phyloP scores from a whole-genome alignment of 2,888 invertebrate genomes.

The Nomada fucata region DNA sequence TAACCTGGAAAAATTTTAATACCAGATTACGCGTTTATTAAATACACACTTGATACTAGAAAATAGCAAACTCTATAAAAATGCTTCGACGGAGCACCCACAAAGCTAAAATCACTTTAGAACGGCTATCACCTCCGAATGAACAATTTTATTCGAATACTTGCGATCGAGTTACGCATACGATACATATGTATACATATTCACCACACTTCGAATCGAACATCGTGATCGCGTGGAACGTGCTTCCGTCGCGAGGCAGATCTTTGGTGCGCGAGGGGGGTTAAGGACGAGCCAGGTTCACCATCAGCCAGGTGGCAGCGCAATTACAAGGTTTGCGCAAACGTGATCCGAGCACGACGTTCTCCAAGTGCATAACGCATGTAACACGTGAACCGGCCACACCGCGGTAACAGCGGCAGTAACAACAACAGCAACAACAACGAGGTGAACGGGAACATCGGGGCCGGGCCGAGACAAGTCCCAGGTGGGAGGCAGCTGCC shows the following conservation, averaged over 20 bases:
- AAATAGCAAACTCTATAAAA: too few species aligned
- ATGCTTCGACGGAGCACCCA: too few species aligned
- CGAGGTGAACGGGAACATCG: constrained; percentile 36
- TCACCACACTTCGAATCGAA: not conserved
- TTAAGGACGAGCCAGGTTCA: constrained; percentile 49
- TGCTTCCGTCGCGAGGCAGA: constrained; percentile 28
- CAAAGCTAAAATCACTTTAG: too few species aligned
- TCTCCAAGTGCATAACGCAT: constrained; percentile 11
- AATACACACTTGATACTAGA: too few species aligned
- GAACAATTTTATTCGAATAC: too few species aligned
- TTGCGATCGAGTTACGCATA: too few species aligned
- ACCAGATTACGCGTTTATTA: too few species aligned
- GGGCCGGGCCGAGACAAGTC: constrained; percentile 58
- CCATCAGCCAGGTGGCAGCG: constrained; percentile 73
- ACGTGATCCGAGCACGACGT: constrained; percentile 16
- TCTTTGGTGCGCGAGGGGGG: constrained; percentile 54
- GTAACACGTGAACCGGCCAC: constrained; percentile 36
- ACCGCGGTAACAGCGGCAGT: constrained; percentile 5
- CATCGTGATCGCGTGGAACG: constrained; percentile 16
- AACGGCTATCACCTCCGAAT: too few species aligned
- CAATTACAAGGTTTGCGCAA: constrained; percentile 56
- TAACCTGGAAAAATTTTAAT: too few species aligned
- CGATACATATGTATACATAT: not conserved
- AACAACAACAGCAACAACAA: constrained; percentile 57
- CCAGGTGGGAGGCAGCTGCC: constrained; percentile 84